Percentiles rank a stretch among this genome's conserved stretches.
Conservation (phyloP, 2,113 vertebrate species). For the Nanorana parkeri region DNA sequence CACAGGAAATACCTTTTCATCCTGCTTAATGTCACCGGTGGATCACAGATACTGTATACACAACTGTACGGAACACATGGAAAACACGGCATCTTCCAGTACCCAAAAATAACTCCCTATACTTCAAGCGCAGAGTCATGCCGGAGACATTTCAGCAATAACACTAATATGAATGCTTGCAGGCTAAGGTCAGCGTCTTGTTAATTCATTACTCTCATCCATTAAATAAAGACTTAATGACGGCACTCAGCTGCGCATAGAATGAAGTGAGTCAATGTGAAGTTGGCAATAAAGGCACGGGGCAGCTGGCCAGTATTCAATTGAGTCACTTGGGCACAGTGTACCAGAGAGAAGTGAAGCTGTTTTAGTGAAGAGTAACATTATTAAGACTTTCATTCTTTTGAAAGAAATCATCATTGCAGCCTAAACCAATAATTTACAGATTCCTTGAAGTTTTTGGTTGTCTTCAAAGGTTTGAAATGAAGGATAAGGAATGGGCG, state of each 20-base stretch:
- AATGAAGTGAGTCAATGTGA: background rate
- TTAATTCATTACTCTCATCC: constrained; percentile 7
- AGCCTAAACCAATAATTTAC: background rate
- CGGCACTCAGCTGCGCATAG: background rate
- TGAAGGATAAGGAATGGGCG: too few relatives aligned
- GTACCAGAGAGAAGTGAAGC: background rate
- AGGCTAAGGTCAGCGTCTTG: background rate
- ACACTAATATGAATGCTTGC: background rate
- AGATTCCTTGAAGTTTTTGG: too few relatives aligned
- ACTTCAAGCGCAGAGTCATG: background rate
- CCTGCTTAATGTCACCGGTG: constrained; percentile 19
- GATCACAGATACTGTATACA: constrained; percentile 3
- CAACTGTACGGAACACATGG: background rate
- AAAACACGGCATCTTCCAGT: background rate
- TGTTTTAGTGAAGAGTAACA: background rate
- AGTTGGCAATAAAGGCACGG: background rate
- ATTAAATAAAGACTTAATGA: constrained; percentile 2
- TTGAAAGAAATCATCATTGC: background rate
- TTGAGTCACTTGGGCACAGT: background rate
- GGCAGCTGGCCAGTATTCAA: constrained; percentile 4
- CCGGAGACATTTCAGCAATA: background rate
- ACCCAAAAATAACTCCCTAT: background rate
- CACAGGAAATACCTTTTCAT: constrained; percentile 26
- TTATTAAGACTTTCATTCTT: too few relatives aligned
- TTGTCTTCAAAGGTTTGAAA: too few relatives aligned